phyloP scores from a whole-genome alignment of 2,113 vertebrate genomes.

The Triplophysa rosa region DNA sequence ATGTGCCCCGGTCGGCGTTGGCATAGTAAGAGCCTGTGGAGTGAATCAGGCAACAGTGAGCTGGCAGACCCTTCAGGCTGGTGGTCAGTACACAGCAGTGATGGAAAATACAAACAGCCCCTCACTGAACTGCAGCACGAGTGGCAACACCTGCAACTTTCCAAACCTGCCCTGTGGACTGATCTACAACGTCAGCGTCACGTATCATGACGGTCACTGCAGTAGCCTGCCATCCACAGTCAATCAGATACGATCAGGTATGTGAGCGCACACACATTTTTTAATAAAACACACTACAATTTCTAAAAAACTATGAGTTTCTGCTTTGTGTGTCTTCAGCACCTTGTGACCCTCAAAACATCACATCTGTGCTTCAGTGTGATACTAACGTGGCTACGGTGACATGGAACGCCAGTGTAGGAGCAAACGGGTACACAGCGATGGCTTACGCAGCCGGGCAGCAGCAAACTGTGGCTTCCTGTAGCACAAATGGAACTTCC shows the following conservation, averaged over 20 bases:
- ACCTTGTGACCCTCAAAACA: constrained; percentile 64
- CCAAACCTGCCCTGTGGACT: constrained; percentile 61
- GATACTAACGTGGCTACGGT: constrained; percentile 58
- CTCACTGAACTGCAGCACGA: constrained; percentile 65
- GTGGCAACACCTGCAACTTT: constrained; percentile 63
- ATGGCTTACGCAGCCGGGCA: constrained; percentile 32
- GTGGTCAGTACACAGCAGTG: constrained; percentile 58
- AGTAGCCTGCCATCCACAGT: constrained; percentile 53
- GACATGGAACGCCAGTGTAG: constrained; percentile 60
- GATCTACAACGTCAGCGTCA: constrained; percentile 64
- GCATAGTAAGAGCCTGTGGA: constrained; percentile 60
- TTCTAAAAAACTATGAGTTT: too few species aligned
- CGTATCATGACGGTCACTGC: constrained; percentile 60
- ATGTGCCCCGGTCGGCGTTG: constrained; percentile 64
- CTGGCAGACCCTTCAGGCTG: constrained; percentile 63
- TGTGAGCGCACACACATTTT: neutral
- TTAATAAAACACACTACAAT: neutral
- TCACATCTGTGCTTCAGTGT: constrained; percentile 59
- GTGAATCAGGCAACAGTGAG: constrained; percentile 59
- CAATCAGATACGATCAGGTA: constrained; percentile 68
- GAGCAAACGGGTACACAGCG: constrained; percentile 61
- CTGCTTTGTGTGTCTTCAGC: constrained; percentile 50
- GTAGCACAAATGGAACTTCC: constrained; percentile 57
- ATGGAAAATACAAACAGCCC: constrained; percentile 53
- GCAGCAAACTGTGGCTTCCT: constrained; percentile 57